A percentile compares a stretch with the other conserved stretches of the same genome.
Evolutionary conservation across 2,888 invertebrate genomes (phyloP).

Genomic region (Cylloceria caligata): DNA sequence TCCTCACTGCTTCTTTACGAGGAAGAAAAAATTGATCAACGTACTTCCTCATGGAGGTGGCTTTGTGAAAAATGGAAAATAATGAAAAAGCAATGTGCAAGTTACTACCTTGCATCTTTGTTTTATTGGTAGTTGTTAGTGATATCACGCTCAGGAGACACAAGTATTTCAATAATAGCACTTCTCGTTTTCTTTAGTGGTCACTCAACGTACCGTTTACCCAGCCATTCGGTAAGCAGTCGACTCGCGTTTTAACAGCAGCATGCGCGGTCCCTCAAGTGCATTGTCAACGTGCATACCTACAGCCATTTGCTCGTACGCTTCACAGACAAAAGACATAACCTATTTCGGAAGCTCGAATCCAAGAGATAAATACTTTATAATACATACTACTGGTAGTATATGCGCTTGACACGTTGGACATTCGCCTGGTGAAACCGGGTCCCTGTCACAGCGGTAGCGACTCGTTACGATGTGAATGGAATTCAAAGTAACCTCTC

Average conservation of each 20-base stretch:
- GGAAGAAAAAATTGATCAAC: too few relatives aligned
- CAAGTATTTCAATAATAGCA: background rate
- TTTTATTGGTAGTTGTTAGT: background rate
- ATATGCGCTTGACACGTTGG: conserved; percentile 8
- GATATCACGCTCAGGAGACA: background rate
- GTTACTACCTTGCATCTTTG: too few relatives aligned
- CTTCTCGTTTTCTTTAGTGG: background rate
- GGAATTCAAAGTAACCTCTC: conserved; percentile 60
- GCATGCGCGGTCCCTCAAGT: background rate
- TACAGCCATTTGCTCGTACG: background rate
- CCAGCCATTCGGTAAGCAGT: background rate
- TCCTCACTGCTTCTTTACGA: too few relatives aligned
- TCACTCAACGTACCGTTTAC: background rate
- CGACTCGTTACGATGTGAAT: conserved; percentile 57
- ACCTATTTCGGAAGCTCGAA: conserved; percentile 31
- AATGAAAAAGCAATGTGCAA: too few relatives aligned
- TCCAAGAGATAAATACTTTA: conserved; percentile 3
- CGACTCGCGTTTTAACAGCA: conserved; percentile 11
- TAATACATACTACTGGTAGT: background rate
- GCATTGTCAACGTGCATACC: background rate
- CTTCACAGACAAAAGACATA: conserved; percentile 18
- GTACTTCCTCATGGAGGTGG: too few relatives aligned
- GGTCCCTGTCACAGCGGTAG: conserved; percentile 51
- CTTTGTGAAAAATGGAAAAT: too few relatives aligned
- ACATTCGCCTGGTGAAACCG: conserved; percentile 51